Percentiles rank a stretch among this genome's conserved stretches.
Conservation (phyloP, 1,140 invertebrate species). For the Ceratoteleas bidentatus region DNA sequence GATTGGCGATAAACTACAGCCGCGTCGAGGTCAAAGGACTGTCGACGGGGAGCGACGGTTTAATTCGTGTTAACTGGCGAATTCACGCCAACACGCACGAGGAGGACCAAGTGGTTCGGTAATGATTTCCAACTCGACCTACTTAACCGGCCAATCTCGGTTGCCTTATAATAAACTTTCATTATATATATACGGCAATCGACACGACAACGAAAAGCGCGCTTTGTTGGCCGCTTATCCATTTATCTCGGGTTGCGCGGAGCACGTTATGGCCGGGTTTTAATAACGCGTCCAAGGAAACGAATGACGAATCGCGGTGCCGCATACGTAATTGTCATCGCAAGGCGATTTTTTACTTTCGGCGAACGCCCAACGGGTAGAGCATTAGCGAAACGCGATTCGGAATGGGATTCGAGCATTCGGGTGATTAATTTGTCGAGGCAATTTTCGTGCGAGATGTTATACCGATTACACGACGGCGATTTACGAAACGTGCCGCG, state of each 20-base stretch:
- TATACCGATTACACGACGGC: no score
- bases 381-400: no score
- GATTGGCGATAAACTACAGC: constrained; percentile 3
- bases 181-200: constrained; percentile 54
- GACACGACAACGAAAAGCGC: constrained; percentile 66
- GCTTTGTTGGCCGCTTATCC: constrained; percentile 53
- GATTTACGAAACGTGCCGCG: no score
- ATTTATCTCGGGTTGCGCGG: constrained; percentile 47
- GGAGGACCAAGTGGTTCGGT: constrained; percentile 53
- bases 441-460: no score
- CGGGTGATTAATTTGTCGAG: no score
- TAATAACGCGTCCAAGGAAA: constrained; percentile 59
- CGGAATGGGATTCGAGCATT: no score
- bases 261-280: constrained; percentile 44
- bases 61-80: constrained; percentile 43
- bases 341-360: no score
- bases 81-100: constrained; percentile 52
- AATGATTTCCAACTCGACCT: constrained; percentile 68
- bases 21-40: constrained; percentile 37
- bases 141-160: constrained; percentile 49
- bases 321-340: no score
- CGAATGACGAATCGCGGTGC: constrained; percentile 1
- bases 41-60: constrained; percentile 12
- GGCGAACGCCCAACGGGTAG: no score
- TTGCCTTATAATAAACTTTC: constrained; percentile 58